phyloP scores from a whole-genome alignment of 92 coral and sea anemone genomes.

The Epizoanthus ramosus region DNA sequence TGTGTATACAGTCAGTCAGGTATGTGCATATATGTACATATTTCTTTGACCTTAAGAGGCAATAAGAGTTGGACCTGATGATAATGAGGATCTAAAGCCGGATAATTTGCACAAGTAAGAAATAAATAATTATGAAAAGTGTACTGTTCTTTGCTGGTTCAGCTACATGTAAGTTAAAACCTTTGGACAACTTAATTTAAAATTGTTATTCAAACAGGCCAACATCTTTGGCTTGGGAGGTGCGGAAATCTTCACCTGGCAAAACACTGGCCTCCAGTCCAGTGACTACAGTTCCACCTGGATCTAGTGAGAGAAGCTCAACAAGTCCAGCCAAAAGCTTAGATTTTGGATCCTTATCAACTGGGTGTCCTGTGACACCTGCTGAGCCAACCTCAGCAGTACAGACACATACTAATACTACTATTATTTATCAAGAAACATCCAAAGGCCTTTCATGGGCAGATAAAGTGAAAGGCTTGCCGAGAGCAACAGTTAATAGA shows the following conservation, averaged over 20 bases:
- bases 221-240: constrained; percentile 98
- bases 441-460: constrained; percentile 86
- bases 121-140: too few relatives aligned
- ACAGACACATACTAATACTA: constrained; percentile 38
- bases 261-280: constrained; percentile 91
- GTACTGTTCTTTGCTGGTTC: too few relatives aligned
- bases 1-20: too few relatives aligned
- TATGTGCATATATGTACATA: too few relatives aligned
- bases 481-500: constrained; percentile 44
- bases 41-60: too few relatives aligned
- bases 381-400: constrained; percentile 51
- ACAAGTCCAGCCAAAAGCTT: constrained; percentile 80
- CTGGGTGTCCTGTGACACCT: constrained; percentile 41
- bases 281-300: constrained; percentile 56
- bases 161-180: too few relatives aligned
- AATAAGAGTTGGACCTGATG: too few relatives aligned
- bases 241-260: constrained; percentile 95
- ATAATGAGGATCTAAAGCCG: too few relatives aligned
- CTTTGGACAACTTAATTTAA: not conserved
- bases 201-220: constrained; percentile 62
- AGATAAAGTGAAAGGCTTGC: constrained; percentile 88
- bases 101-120: too few relatives aligned
- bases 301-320: constrained; percentile 57
- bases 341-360: constrained; percentile 63
- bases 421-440: constrained; percentile 29